Base-by-base conservation (phyloP, 2,797 vertebrate species). In the Macropus fuliginosus region DNA sequence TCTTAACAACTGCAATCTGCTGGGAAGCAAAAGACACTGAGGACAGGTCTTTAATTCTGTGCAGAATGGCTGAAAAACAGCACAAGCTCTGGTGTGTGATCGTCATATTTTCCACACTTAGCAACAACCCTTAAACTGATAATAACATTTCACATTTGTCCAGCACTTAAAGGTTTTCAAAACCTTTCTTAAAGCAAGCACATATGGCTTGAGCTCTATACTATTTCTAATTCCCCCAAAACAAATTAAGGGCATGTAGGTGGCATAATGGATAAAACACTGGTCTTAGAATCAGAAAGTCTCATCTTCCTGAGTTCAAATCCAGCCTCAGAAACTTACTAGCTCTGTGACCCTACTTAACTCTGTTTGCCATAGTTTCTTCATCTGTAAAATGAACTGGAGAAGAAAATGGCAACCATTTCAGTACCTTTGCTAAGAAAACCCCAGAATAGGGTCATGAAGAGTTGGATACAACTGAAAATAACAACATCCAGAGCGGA, bases 1-100 rank as follows among this genome's bases (percentile, higher is more conserved):
- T 98, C 98, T 98, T 98, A 99, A 99, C 98, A 98, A 98, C 98
- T 96, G 94, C 97, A 98, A 97, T 94, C 98, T 98, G 97, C 21
- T 96, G 94, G 96, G 97, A 98, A 97, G 98, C 97, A 97, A 97
- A 96, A 95, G 96, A 98, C 52, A 96, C 97, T 95, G 94, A 31
- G 62, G 93, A 55, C 92, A 97, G 97, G 97, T 94, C 92, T 98
- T 98, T 97, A 97, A 98, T 98, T 98, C 95, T 94, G 96, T 91
- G 96, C 97, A 97, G 98, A 97, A 95, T 59, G 93, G 96, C 91
- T 98, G 16, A 74, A 66, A 34, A 96, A 96, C 96, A 92, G 95
- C 81, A 94, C 93, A 93, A 92, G 96, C 94, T 93, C 90, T 94
- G 95, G 91, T 95, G 95, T 40, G 56, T 66, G 96, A 96, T 93